phyloP scores from a whole-genome alignment of 2,888 invertebrate species.

The Stegophylla sp. region DNA sequence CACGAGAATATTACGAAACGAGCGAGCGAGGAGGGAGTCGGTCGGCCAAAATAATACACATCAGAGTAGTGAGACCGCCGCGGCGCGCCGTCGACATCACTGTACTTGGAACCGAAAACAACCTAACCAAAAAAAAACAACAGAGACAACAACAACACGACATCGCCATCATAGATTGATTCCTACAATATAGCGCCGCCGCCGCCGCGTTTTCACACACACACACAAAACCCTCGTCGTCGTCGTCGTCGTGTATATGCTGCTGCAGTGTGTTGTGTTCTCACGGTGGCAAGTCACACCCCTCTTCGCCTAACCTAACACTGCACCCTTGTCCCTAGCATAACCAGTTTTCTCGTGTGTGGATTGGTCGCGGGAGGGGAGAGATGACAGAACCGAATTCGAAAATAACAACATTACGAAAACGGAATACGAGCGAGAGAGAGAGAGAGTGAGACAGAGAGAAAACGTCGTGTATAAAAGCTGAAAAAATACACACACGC shows the following conservation, averaged over 20 bases:
- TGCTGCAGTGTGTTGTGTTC: no score
- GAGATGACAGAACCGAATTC: constrained; percentile 15
- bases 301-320: neutral
- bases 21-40: constrained; percentile 7
- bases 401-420: constrained; percentile 41
- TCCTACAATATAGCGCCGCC: constrained; percentile 7
- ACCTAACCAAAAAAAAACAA: no score
- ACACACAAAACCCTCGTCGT: neutral
- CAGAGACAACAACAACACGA: no score
- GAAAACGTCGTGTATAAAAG: neutral
- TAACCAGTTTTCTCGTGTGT: constrained; percentile 45
- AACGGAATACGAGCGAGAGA: neutral
- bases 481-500: neutral
- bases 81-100: neutral
- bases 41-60: no score
- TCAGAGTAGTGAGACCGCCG: constrained; percentile 15
- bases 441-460: neutral
- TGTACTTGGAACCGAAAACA: no score
- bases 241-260: no score
- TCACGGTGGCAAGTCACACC: no score
- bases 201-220: neutral
- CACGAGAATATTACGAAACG: constrained; percentile 26
- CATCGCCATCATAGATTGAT: neutral
- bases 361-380: neutral
- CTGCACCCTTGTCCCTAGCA: constrained; percentile 42